These are phyloP conservation scores for Grallaria varia DNA, from an alignment of 2,113 vertebrate genomes.

Conservation along the genomic window DNA sequence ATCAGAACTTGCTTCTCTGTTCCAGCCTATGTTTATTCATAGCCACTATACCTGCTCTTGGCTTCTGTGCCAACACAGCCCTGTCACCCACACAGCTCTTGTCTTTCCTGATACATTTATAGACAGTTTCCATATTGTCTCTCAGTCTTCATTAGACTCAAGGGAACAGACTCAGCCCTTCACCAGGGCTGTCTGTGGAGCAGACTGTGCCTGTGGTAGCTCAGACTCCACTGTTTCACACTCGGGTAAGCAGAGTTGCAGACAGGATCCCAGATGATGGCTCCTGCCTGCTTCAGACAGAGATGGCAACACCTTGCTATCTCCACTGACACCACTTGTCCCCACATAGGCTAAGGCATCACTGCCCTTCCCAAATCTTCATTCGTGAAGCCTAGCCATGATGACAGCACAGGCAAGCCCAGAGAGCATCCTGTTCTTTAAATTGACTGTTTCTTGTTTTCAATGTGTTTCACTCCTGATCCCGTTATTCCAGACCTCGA, in stretches of 20 bases:
- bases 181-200: neutral
- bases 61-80: neutral
- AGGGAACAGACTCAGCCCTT: neutral
- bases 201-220: neutral
- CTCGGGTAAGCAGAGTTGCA: neutral
- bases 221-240: neutral
- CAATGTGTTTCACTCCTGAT: neutral
- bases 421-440: neutral
- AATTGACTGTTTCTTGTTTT: neutral
- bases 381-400: too few relatives aligned
- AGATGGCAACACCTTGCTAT: accelerated
- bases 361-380: neutral
- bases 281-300: neutral
- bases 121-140: neutral
- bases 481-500: neutral
- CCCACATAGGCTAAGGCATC: neutral
- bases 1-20: neutral
- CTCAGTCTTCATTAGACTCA: neutral
- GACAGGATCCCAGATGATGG: neutral
- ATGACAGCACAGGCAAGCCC: neutral
- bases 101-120: neutral
- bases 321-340: neutral
- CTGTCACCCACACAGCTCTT: neutral
- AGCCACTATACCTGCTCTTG: neutral
- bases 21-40: neutral